A percentile compares a stretch with the other conserved stretches of the same genome.
phyloP scores from a whole-genome alignment of 2,797 vertebrate genomes.

The Hydrophis major region DNA sequence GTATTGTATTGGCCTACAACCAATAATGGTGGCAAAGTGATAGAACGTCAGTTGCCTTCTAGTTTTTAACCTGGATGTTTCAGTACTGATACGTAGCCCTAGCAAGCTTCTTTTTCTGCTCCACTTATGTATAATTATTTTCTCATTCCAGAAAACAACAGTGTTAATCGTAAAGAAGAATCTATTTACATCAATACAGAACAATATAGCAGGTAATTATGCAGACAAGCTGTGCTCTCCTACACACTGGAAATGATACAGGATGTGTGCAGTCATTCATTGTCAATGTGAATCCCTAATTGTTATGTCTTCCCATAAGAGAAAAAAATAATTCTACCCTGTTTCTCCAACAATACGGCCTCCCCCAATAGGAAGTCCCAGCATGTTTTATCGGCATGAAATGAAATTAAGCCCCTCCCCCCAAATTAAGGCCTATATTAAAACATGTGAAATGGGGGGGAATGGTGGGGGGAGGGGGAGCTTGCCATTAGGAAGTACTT shows the following conservation, averaged over 20 bases:
- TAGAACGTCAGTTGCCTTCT: not conserved
- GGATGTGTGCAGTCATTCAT: no score
- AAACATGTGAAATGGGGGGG: no score
- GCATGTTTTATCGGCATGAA: no score
- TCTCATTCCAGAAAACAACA: conserved; percentile 19
- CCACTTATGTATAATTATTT: not conserved
- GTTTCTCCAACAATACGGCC: no score
- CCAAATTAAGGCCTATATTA: no score
- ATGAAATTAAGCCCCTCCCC: no score
- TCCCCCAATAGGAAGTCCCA: no score
- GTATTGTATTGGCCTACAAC: not conserved
- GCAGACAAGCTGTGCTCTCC: no score
- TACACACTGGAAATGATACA: no score
- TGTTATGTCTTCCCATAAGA: not conserved
- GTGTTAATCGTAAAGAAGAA: conserved; percentile 43
- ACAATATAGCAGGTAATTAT: not conserved
- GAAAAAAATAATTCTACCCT: not conserved
- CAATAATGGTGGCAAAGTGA: not conserved
- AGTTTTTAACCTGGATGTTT: not conserved
- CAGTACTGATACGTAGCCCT: not conserved
- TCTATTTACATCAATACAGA: conserved; percentile 60
- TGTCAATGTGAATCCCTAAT: not conserved
- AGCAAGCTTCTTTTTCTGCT: not conserved
- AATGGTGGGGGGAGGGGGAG: no score
- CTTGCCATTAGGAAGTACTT: no score